Evolutionary conservation across 1,140 invertebrate genomes (phyloP).

Genomic region (Caenorhabditis remanei): DNA sequence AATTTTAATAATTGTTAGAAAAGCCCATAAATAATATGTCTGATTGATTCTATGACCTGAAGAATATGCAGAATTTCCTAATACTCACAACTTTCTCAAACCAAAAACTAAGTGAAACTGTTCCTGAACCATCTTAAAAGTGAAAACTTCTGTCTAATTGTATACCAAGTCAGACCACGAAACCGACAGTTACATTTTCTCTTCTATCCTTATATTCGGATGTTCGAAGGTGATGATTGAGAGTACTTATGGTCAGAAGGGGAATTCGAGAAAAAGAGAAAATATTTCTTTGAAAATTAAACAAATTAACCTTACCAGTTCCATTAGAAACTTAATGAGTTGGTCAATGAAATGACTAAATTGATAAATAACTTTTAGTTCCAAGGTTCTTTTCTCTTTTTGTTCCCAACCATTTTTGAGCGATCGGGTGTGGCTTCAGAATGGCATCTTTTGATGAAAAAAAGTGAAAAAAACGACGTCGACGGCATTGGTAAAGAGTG

Average conservation of each 20-base stretch:
- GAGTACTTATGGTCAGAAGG: constrained; percentile 9
- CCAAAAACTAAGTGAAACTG: background rate
- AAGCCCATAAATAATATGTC: too few species aligned
- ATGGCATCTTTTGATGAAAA: constrained; percentile 8
- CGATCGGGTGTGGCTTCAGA: constrained; percentile 1
- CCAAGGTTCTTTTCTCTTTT: constrained; percentile 20
- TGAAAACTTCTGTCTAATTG: background rate
- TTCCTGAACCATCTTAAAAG: background rate
- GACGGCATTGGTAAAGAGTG: background rate
- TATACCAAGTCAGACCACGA: constrained; percentile 1
- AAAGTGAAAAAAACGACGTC: background rate
- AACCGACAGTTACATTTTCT: background rate
- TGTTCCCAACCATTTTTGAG: background rate
- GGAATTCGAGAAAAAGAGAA: background rate
- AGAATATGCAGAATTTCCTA: too few species aligned
- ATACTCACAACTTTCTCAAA: too few species aligned
- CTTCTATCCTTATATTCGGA: background rate
- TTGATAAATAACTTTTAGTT: background rate
- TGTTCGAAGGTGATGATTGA: background rate
- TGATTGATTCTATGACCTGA: too few species aligned
- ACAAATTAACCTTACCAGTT: too few species aligned
- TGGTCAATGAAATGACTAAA: background rate
- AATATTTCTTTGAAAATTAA: background rate
- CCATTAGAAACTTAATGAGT: background rate
- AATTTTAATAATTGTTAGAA: too few species aligned